Percentiles rank a stretch among this genome's conserved stretches.
Conservation (phyloP, 2,113 vertebrate species). For the Ammodramus savannarum region DNA sequence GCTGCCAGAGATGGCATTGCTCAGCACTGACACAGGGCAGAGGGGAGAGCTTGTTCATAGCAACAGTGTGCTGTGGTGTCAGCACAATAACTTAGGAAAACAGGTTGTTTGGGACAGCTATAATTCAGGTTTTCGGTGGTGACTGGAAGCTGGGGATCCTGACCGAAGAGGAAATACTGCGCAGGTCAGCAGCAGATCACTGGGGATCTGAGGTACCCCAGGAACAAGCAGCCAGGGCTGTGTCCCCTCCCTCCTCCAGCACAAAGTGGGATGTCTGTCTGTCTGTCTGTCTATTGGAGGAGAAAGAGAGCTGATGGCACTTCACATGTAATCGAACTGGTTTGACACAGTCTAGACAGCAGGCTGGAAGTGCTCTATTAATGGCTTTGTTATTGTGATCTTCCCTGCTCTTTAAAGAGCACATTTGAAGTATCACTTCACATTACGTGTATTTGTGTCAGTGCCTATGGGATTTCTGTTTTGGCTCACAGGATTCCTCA, state of each 20-base stretch:
- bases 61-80: accelerated
- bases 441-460: not conserved
- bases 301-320: not conserved
- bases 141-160: not conserved
- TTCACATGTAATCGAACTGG: accelerated
- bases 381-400: not conserved
- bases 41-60: not conserved
- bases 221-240: not conserved
- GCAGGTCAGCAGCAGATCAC: not conserved
- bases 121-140: not conserved
- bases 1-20: not conserved
- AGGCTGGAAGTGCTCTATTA: not conserved
- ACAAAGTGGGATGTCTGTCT: not conserved
- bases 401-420: not conserved
- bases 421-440: not conserved
- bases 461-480: not conserved
- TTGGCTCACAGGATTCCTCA: not conserved
- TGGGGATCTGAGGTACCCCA: accelerated
- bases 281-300: not conserved
- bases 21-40: accelerated
- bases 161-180: accelerated
- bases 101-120: not conserved
- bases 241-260: not conserved
- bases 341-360: not conserved
- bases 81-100: not conserved